Evolutionary conservation across 2,797 vertebrate species (phyloP), one percentile per base, ranked within the genome.

Genomic region (Tiaroga cobitis): DNA sequence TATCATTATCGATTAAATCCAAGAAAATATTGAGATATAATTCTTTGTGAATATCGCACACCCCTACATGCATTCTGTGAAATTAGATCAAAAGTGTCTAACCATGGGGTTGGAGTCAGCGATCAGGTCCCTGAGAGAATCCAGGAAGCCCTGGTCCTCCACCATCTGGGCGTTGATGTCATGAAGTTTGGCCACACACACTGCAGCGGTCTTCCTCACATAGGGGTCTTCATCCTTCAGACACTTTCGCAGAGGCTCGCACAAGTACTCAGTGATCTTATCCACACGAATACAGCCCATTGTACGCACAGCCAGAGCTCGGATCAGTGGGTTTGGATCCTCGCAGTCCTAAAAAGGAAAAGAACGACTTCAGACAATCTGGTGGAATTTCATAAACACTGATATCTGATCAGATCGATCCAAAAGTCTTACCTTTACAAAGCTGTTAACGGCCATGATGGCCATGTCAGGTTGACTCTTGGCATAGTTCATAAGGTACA

Each of bases 161-260:
- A 99, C 98, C 98, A 99, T 99, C 92, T 99, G 98, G 80, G 98
- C 98, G 0, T 99, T 99, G 93, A 99, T 99, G 92, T 99, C 98
- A 15, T 99, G 98, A 83, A 99, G 97, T 88, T 99, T 99, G 0
- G 98, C 98, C 90, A 99, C 98, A 0, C 98, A 99, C 56, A 99
- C 98, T 0, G 98, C 98, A 0, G 98, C 98, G 0, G 98, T 99
- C 94, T 99, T 99, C 83, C 98, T 96, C 67, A 99, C 98, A 0
- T 99, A 99, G 0, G 98, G 98, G 89, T 99, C 98, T 90, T 99
- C 98, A 3, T 99, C 98, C 92, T 99, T 99, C 75, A 99, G 94
- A 80, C 98, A 99, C 91, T 99, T 99, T 88, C 97, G 96, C 76
- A 99, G 96, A 0, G 98, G 98, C 93, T 99, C 98, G 26, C 98